Conservation (phyloP, 2,888 invertebrate species). For the Endotricha flammealis region DNA sequence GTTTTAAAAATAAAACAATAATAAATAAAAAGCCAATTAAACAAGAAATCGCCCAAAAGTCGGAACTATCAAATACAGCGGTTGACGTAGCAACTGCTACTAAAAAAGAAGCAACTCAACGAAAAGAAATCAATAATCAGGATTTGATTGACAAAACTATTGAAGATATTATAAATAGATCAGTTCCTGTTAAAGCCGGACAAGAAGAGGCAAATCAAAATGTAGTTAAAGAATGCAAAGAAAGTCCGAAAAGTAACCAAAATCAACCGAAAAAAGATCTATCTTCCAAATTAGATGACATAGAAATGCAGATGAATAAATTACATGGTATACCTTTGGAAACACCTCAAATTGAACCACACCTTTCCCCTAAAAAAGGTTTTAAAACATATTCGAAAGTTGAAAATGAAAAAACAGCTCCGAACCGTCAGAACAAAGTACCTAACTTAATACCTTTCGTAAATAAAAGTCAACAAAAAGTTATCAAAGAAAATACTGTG, state of each 20-base stretch:
- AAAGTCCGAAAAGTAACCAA: constrained; percentile 6
- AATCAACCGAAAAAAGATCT: constrained; percentile 24
- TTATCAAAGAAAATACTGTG: constrained; percentile 26
- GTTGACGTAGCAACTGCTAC: constrained; percentile 11
- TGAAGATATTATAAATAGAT: constrained; percentile 61
- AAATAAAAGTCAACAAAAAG: constrained; percentile 33
- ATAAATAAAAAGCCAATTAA: constrained; percentile 19
- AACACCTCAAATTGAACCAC: constrained; percentile 53
- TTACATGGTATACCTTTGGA: constrained; percentile 65
- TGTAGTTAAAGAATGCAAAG: constrained; percentile 20
- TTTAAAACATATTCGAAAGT: constrained; percentile 31
- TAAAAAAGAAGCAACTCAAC: constrained; percentile 34
- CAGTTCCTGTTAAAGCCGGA: constrained; percentile 34
- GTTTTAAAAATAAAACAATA: constrained; percentile 19
- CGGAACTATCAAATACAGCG: constrained; percentile 13
- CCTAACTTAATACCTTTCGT: constrained; percentile 41
- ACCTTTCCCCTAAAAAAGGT: constrained; percentile 30
- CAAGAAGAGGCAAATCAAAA: constrained; percentile 34
- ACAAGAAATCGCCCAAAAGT: constrained; percentile 19
- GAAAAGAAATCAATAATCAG: constrained; percentile 55
- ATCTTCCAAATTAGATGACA: constrained; percentile 46
- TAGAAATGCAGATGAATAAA: constrained; percentile 72
- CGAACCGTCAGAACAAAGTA: constrained; percentile 33
- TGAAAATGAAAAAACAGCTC: constrained; percentile 28
- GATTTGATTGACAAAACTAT: constrained; percentile 66